Evolutionary conservation across 2,113 vertebrate species (phyloP), one percentile per base, ranked within the genome.

Genomic region (Corythornis vintsioides): DNA sequence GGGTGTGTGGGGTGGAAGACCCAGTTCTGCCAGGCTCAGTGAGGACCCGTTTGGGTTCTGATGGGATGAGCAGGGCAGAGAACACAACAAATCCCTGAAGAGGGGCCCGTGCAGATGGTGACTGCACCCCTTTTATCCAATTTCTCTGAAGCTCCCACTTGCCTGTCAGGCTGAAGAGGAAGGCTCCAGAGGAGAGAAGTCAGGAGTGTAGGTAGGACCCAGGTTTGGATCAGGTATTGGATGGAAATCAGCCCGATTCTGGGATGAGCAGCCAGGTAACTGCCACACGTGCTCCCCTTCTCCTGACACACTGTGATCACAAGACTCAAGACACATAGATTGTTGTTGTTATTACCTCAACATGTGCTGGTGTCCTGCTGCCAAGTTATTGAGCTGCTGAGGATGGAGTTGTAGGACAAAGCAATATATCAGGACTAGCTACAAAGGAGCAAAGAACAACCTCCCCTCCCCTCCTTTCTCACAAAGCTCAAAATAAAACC

Each of bases 281-380:
- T 22, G 33, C 67, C 86, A 64, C 70, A 43, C 15, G 22, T 22
- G 45, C 87, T 92, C 60, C 15, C 55, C 74, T 81, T 85, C 88
- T 88, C 88, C 29, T 0, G 55, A 91, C 73, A 92, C 88, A 60
- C 65, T 7, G 63, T 10, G n/a, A 65, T 73, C 67, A 91, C 86
- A 61, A 90, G 88, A 96, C 73, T 82, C 71, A 52, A 96, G 94
- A 97, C 95, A 83, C 70, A 76, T 1, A 93, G 40, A 86, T 64
- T 57, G 90, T 66, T n/a, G 69, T 83, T 89, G 90, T 66, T n/a
- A 69, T 83, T 89, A 95, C 89, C 92, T 95, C 91, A 77, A 95
- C 9, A 31, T 2, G 38, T 60, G 92, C 63, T 91, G 87, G 42
- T 67, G 88, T 92, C 92, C 84, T 78, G 92, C 63, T 66, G 31